These are phyloP conservation scores for Camponotus floridanus DNA, from an alignment of 1,140 invertebrate species.

Conservation along the genomic window DNA sequence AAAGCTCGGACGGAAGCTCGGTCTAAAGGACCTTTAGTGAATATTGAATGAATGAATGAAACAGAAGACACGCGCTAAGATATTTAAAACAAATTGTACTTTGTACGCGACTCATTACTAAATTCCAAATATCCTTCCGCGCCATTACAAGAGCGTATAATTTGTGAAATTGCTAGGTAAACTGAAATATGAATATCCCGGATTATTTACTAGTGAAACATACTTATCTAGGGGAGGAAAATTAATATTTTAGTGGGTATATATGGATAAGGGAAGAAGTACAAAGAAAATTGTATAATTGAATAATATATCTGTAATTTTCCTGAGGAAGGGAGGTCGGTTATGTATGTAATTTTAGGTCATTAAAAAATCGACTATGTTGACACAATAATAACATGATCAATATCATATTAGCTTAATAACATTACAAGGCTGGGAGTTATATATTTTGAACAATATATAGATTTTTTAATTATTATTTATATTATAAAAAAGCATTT, in stretches of 20 bases:
- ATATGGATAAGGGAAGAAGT: background rate
- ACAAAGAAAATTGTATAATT: constrained; percentile 39
- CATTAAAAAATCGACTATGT: constrained; percentile 27
- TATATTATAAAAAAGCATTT: background rate
- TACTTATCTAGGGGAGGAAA: constrained; percentile 14
- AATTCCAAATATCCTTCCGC: constrained; percentile 44
- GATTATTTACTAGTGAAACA: constrained; percentile 51
- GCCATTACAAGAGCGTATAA: constrained; percentile 31
- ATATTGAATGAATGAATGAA: constrained; percentile 73
- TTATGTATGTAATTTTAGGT: constrained; percentile 31
- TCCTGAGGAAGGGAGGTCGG: background rate
- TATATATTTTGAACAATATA: constrained; percentile 1
- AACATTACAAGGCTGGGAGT: background rate
- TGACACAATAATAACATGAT: constrained; percentile 14
- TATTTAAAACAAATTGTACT: constrained; percentile 53
- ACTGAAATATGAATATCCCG: constrained; percentile 2
- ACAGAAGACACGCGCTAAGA: constrained; percentile 33
- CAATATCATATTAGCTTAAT: background rate
- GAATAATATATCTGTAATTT: constrained; percentile 59
- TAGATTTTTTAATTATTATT: background rate
- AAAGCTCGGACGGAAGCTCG: constrained; percentile 25
- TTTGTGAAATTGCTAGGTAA: constrained; percentile 47
- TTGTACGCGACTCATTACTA: constrained; percentile 39
- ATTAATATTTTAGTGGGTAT: constrained; percentile 40
- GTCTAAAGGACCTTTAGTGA: constrained; percentile 72